Conservation (phyloP, 1,140 invertebrate genomes). For the Vanessa atalanta region DNA sequence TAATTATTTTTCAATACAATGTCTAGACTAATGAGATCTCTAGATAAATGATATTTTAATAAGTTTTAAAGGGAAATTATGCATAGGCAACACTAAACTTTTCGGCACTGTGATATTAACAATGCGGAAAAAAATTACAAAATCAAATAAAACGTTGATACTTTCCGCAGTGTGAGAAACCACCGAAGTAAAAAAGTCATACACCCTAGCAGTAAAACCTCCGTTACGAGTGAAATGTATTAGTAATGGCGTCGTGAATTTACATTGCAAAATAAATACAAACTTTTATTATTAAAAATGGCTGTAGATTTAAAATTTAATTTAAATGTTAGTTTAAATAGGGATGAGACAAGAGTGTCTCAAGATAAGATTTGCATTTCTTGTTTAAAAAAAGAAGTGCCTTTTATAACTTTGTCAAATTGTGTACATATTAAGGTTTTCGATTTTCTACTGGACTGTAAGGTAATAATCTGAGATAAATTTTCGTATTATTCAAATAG, state of each 20-base stretch:
- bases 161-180: no score
- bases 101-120: no score
- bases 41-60: no score
- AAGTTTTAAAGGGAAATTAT: no score
- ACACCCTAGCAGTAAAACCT: background rate
- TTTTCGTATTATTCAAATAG: no score
- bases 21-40: no score
- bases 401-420: slow-evolving; percentile 43
- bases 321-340: slow-evolving; percentile 12
- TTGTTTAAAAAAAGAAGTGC: slow-evolving; percentile 35
- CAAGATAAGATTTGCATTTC: slow-evolving; percentile 36
- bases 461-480: slow-evolving; percentile 37
- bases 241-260: slow-evolving; percentile 22
- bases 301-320: slow-evolving; percentile 14
- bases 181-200: no score
- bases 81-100: no score
- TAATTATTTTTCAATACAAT: no score
- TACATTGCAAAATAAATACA: background rate
- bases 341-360: background rate
- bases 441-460: slow-evolving; percentile 42
- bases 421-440: slow-evolving; percentile 56
- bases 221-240: background rate
- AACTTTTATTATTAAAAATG: slow-evolving; percentile 16
- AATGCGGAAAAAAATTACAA: no score
- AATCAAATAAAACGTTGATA: no score